These are phyloP conservation scores for Toxotes jaculatrix DNA, from an alignment of 2,113 vertebrate genomes.

Conservation along the genomic window DNA sequence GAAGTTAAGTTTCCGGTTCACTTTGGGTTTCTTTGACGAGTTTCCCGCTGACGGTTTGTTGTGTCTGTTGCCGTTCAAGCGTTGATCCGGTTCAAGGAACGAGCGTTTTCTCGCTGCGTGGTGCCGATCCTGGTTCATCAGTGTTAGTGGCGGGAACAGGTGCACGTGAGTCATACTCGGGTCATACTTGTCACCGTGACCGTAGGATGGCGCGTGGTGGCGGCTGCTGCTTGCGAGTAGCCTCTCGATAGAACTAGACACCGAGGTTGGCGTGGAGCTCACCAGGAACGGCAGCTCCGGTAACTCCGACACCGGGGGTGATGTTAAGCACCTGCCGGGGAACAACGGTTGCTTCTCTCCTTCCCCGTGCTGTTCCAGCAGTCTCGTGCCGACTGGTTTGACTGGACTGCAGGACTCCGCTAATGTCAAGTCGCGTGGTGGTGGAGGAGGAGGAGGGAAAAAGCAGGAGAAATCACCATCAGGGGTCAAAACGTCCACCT, in stretches of 20 bases:
- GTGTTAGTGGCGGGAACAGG: slow-evolving; percentile 67
- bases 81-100: slow-evolving; percentile 66
- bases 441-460: slow-evolving; percentile 52
- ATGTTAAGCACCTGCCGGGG: slow-evolving; percentile 84
- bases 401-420: slow-evolving; percentile 85
- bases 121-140: slow-evolving; percentile 68
- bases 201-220: slow-evolving; percentile 54
- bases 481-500: slow-evolving; percentile 63
- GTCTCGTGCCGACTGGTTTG: slow-evolving; percentile 85
- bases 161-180: slow-evolving; percentile 41
- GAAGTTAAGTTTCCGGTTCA: slow-evolving; percentile 90
- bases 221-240: slow-evolving; percentile 66
- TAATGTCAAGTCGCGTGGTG: slow-evolving; percentile 33
- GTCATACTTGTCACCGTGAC: slow-evolving; percentile 47
- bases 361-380: slow-evolving; percentile 48
- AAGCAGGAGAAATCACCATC: slow-evolving; percentile 61
- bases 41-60: slow-evolving; percentile 56
- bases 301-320: slow-evolving; percentile 84
- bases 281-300: slow-evolving; percentile 86
- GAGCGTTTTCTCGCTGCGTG: slow-evolving; percentile 76
- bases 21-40: slow-evolving; percentile 88
- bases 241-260: slow-evolving; percentile 81
- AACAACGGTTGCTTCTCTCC: slow-evolving; percentile 74
- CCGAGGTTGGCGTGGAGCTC: slow-evolving; percentile 69
- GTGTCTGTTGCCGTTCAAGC: slow-evolving; percentile 41